Percentiles rank a stretch among this genome's conserved stretches.
Conservation (phyloP, 2,888 invertebrate genomes). For the Dryadula phaetusa region DNA sequence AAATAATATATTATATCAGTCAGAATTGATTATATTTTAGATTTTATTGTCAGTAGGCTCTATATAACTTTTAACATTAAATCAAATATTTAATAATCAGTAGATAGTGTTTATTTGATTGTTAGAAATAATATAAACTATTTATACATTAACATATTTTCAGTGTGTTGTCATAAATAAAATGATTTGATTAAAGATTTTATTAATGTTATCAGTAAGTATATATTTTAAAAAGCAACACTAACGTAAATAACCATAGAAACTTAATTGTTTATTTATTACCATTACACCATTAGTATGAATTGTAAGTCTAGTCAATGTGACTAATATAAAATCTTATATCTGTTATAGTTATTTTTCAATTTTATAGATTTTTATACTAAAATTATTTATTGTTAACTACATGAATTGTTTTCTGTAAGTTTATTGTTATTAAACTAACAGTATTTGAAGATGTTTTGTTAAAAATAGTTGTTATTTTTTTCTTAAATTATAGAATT, state of each 20-base stretch:
- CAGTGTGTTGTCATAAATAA: not conserved
- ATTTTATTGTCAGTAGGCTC: no score
- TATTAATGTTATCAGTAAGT: not conserved
- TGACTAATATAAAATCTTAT: not conserved
- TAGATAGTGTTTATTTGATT: constrained; percentile 4
- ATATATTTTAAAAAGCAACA: not conserved
- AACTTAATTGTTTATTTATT: not conserved
- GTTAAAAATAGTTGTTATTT: no score
- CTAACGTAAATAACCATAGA: not conserved
- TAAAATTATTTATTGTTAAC: no score
- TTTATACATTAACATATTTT: not conserved
- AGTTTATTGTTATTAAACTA: not conserved
- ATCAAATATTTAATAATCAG: not conserved
- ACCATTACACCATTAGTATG: not conserved
- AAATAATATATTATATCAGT: not conserved
- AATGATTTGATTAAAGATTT: no score
- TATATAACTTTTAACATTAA: no score
- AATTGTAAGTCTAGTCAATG: not conserved
- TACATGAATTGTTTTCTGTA: no score
- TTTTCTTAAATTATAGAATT: not conserved
- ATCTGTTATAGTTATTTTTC: not conserved
- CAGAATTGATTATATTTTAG: not conserved
- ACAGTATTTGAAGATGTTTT: not conserved
- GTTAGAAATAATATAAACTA: not conserved
- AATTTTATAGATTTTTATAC: not conserved